Evolutionary conservation across 2,797 vertebrate species (phyloP), one percentile per base, ranked within the genome.

Genomic region (Buphagus erythrorhynchus): DNA sequence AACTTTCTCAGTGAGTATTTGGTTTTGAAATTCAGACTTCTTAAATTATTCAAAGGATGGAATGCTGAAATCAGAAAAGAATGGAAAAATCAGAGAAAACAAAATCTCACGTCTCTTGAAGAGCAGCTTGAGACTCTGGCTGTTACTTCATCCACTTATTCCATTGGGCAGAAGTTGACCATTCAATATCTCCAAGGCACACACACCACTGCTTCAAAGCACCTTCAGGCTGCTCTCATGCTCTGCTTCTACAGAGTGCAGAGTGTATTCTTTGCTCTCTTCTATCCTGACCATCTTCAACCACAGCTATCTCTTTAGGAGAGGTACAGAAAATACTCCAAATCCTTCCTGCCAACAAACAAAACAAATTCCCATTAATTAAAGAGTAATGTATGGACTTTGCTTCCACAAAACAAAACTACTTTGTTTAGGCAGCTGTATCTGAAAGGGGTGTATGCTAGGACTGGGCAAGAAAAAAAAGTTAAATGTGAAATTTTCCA

Each of bases 51-150:
- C 59, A 85, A 85, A 76, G 46, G 14, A 88, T 49, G 78, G 67
- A 86, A 92, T 63, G 57, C 11, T 82, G 63, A 92, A 95, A 93
- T 40, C 43, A 87, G 49, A 95, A 57, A 91, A 76, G 8, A 84
- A 91, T 42, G 67, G 75, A 73, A 95, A 90, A 96, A 69, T 57
- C 31, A 71, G 18, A 58, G 84, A 89, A 92, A 93, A 93, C 26
- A 79, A 83, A 80, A 26, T 73, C 61, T 63, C 51, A 18, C 91
- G 68, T 79, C 29, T 87, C 63, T 48, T 87, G 57, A 94, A 91
- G 12, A 91, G 51, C 52, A 93, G 57, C 81, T 76, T n/a, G 57
- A 92, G n/a, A 40, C 21, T 55, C 36, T 89, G 89, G 86, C 74
- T 85, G 48, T 79, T 82, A 76, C 33, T 93, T 76, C 40, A 26